Conservation (phyloP, 2,888 invertebrate species). For the Pristionchus arcanus region DNA sequence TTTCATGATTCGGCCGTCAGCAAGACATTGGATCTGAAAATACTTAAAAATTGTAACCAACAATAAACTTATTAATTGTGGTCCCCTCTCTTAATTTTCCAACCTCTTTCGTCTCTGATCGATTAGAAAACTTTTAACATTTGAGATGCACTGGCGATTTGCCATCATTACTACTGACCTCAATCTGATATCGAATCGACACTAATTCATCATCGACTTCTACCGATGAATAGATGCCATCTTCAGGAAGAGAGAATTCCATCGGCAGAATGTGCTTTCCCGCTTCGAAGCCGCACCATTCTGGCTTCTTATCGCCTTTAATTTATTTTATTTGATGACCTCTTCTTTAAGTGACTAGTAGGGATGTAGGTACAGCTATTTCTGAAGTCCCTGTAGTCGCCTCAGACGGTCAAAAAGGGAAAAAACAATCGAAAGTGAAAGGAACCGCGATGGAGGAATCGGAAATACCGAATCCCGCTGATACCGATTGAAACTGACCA, state of each 20-base stretch:
- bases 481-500: neutral
- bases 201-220: constrained; percentile 31
- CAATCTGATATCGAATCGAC: constrained; percentile 39
- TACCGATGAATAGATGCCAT: constrained; percentile 15
- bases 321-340: neutral
- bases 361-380: neutral
- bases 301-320: constrained; percentile 10
- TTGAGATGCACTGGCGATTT: neutral
- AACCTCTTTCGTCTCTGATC: too few species aligned
- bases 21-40: constrained; percentile 16
- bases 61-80: neutral
- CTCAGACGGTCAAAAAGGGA: too few species aligned
- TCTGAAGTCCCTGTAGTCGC: too few species aligned
- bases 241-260: constrained; percentile 6
- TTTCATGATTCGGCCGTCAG: constrained; percentile 7
- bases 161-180: neutral
- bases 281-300: constrained; percentile 32
- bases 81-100: too few species aligned
- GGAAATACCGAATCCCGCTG: too few species aligned
- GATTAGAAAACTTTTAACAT: neutral
- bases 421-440: too few species aligned
- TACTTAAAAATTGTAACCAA: neutral
- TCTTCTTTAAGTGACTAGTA: neutral
- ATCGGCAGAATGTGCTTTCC: neutral
- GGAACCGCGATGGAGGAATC: too few species aligned